A percentile compares a stretch with the other conserved stretches of the same genome.
Evolutionary conservation across 2,797 vertebrate genomes (phyloP).

Genomic region (Oreonectes daqikongensis): DNA sequence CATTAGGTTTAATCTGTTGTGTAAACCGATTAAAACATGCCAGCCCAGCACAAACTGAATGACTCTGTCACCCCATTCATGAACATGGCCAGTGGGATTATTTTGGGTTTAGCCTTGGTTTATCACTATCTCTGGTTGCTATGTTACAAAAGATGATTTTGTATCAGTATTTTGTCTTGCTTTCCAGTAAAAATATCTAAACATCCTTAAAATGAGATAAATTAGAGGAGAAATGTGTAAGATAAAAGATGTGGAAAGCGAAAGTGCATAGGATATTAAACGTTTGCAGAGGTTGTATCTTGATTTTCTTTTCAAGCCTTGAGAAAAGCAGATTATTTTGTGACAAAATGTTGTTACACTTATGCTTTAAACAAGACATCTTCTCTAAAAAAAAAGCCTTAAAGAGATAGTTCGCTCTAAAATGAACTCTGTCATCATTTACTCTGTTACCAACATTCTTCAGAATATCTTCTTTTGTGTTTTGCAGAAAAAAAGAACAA

Average conservation of each 20-base stretch:
- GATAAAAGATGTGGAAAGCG: neutral
- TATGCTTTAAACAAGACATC: too few species aligned
- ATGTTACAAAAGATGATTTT: neutral
- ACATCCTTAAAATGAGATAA: constrained; percentile 14
- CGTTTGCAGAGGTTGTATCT: neutral
- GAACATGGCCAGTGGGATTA: constrained; percentile 8
- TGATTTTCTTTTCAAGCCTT: neutral
- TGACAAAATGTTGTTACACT: too few species aligned
- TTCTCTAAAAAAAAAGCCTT: too few species aligned
- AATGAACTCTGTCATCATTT: too few species aligned
- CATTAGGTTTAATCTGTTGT: constrained; percentile 57
- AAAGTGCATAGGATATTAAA: neutral
- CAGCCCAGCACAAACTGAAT: constrained; percentile 43
- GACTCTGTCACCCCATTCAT: constrained; percentile 50
- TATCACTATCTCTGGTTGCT: neutral
- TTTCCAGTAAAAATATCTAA: neutral
- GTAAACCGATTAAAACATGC: constrained; percentile 59
- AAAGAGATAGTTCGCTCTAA: too few species aligned
- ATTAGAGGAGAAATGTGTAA: neutral
- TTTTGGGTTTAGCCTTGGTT: neutral
- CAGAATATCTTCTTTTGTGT: too few species aligned
- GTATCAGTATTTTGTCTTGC: neutral
- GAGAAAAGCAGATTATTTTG: too few species aligned
- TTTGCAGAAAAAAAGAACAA: too few species aligned
- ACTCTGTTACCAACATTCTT: too few species aligned